Percentiles rank a stretch among this genome's conserved stretches.
Evolutionary conservation across 2,888 invertebrate species (phyloP).

Genomic region (Apeira syringaria): DNA sequence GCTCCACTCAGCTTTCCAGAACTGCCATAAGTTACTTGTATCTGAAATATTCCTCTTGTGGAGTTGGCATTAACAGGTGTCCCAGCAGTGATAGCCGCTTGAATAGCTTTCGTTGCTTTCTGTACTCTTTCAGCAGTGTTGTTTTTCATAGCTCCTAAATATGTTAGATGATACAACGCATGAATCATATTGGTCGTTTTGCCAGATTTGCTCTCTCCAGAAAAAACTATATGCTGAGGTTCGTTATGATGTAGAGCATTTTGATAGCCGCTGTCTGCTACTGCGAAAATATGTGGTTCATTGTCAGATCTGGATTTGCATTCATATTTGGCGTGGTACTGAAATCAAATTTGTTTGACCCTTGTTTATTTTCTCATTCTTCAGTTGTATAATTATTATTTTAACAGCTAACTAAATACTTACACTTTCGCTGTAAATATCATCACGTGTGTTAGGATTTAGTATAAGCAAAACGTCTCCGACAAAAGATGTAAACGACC

Average conservation of each 20-base stretch:
- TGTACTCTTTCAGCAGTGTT: constrained; percentile 86
- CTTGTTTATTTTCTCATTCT: background rate
- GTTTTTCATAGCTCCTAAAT: constrained; percentile 89
- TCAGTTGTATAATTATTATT: too few relatives aligned
- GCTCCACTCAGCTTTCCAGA: constrained; percentile 95
- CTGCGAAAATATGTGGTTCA: constrained; percentile 94
- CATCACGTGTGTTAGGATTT: constrained; percentile 90
- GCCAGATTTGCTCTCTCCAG: constrained; percentile 96
- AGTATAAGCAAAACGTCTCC: constrained; percentile 91
- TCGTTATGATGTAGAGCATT: constrained; percentile 94
- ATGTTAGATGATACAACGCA: constrained; percentile 91
- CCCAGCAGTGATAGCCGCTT: constrained; percentile 92
- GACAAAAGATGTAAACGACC: constrained; percentile 89
- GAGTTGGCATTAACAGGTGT: constrained; percentile 94
- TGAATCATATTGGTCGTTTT: constrained; percentile 94
- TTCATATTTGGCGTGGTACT: constrained; percentile 92
- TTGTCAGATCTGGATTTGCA: constrained; percentile 95
- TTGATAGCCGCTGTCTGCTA: constrained; percentile 95
- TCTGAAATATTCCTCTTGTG: constrained; percentile 91
- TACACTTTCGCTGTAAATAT: constrained; percentile 89
- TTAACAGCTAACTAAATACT: constrained; percentile 34
- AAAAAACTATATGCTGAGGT: constrained; percentile 93
- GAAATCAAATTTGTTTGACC: constrained; percentile 42
- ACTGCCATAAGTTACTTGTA: constrained; percentile 91
- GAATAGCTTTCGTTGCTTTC: constrained; percentile 88